Percentiles rank a stretch among this genome's conserved stretches.
Evolutionary conservation across 2,113 vertebrate genomes (phyloP).

Genomic region (Gasterosteus aculeatus): DNA sequence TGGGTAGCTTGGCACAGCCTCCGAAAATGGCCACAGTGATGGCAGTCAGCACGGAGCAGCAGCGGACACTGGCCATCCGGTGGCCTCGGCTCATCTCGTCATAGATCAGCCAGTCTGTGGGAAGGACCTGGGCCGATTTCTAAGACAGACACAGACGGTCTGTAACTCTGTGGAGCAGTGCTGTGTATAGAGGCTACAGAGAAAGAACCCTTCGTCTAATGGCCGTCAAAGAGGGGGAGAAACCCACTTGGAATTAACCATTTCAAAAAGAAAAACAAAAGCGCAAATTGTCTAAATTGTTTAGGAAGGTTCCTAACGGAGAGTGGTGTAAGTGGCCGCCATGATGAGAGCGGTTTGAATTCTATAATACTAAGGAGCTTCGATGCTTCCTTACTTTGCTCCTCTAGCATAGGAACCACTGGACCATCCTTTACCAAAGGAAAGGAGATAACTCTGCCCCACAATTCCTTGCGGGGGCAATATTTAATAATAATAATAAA

Average conservation of each 20-base stretch:
- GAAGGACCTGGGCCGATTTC: slow-evolving; percentile 83
- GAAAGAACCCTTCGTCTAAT: neutral
- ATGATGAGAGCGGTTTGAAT: too few relatives aligned
- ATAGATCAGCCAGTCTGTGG: slow-evolving; percentile 94
- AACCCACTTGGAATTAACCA: neutral
- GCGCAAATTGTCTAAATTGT: neutral
- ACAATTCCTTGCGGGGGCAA: too few relatives aligned
- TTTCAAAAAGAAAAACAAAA: neutral
- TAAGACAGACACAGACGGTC: neutral
- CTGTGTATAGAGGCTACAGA: neutral
- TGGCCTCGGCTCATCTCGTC: slow-evolving; percentile 92
- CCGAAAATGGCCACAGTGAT: slow-evolving; percentile 88
- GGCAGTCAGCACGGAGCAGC: slow-evolving; percentile 89
- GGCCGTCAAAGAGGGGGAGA: neutral
- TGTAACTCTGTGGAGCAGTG: too few relatives aligned
- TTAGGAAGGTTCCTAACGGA: too few relatives aligned
- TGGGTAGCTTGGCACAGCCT: slow-evolving; percentile 86
- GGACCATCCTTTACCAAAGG: too few relatives aligned
- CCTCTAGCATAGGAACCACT: too few relatives aligned
- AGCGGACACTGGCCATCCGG: slow-evolving; percentile 89
- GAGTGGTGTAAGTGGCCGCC: too few relatives aligned
- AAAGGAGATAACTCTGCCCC: too few relatives aligned
- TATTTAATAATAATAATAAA: too few relatives aligned
- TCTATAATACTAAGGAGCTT: too few relatives aligned
- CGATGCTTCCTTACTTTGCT: too few relatives aligned